Evolutionary conservation across 1,140 invertebrate species (phyloP).

Genomic region (Drosophila sp.): DNA sequence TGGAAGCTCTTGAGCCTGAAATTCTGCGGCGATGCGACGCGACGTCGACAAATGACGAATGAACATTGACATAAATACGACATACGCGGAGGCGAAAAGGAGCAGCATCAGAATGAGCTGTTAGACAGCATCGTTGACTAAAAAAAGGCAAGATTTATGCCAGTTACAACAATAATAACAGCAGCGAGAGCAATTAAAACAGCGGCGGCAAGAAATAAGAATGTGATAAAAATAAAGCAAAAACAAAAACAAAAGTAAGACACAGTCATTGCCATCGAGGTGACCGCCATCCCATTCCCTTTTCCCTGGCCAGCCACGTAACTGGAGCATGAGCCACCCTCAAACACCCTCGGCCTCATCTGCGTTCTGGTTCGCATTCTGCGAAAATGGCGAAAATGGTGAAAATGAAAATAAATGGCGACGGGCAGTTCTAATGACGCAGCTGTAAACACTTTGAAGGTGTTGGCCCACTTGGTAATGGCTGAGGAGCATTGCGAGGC

Average conservation of each 20-base stretch:
- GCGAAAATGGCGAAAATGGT: constrained; percentile 30
- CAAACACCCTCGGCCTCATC: constrained; percentile 3
- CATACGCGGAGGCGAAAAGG: background rate
- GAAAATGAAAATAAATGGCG: constrained; percentile 56
- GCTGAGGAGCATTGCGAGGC: background rate
- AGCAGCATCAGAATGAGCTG: background rate
- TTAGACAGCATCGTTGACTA: constrained; percentile 16
- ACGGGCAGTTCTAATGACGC: constrained; percentile 74
- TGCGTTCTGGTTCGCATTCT: background rate
- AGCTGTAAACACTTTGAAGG: constrained; percentile 76
- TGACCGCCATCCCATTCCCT: constrained; percentile 21
- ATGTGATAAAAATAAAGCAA: constrained; percentile 71
- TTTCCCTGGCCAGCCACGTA: constrained; percentile 2
- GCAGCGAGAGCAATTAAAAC: constrained; percentile 67
- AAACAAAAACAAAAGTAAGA: constrained; percentile 71
- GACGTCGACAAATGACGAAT: constrained; percentile 25
- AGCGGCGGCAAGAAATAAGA: constrained; percentile 60
- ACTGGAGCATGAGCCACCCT: constrained; percentile 12
- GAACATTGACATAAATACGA: constrained; percentile 40
- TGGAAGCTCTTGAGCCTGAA: background rate
- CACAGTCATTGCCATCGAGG: constrained; percentile 47
- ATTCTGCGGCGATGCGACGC: constrained; percentile 24
- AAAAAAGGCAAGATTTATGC: constrained; percentile 40
- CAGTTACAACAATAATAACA: constrained; percentile 37
- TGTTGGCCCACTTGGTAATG: constrained; percentile 64